Evolutionary conservation across 2,797 vertebrate genomes (phyloP), one percentile per base, ranked within the genome.

Genomic region (Neomorphus geoffroyi): DNA sequence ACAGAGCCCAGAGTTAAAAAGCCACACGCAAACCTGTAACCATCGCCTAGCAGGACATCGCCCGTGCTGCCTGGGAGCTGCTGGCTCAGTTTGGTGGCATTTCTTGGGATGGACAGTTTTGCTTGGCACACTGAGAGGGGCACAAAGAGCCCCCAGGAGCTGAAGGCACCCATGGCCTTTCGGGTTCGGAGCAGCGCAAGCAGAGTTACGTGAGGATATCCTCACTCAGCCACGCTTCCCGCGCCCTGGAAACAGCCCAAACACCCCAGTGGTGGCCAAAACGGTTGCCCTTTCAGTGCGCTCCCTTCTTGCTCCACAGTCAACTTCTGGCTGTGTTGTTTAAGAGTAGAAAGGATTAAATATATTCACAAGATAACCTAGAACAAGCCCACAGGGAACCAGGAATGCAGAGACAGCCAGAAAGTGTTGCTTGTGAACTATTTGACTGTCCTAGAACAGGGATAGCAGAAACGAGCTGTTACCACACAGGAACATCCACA

Each of bases 11-110:
- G 22, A 4, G 69, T 37, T 17, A 41, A 23, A 86, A 61, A 67
- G 15, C 23, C 54, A 22, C 5, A 0, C 1, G 26, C 1, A 15
- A 48, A 48, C 30, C 61, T 28, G 35, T 14, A 67, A 7, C 11
- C 22, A 2, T 2, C 26, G 11, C 6, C 39, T 1, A 2, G 37
- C 11, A 39, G 28, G 60, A 58, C 12, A 9, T 7, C 33, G 7
- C 53, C 14, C 16, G 0, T 3, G 10, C 41, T 1, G 6, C 4
- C 1, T 1, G 1, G 46, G 46, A 39, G 39, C 4, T 1, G 15
- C 32, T 9, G 13, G 35, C 35, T 45, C 41, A 1, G 3, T 13
- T 19, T 3, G 37, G 70, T 4, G 65, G 50, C 18, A 2, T 28
- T 45, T 35, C 41, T 21, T 16, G 12, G 18, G 60, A n/a, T 0